These are phyloP conservation scores for Chloroceryle amazona DNA, from an alignment of 2,797 vertebrate species.

Conservation along the genomic window DNA sequence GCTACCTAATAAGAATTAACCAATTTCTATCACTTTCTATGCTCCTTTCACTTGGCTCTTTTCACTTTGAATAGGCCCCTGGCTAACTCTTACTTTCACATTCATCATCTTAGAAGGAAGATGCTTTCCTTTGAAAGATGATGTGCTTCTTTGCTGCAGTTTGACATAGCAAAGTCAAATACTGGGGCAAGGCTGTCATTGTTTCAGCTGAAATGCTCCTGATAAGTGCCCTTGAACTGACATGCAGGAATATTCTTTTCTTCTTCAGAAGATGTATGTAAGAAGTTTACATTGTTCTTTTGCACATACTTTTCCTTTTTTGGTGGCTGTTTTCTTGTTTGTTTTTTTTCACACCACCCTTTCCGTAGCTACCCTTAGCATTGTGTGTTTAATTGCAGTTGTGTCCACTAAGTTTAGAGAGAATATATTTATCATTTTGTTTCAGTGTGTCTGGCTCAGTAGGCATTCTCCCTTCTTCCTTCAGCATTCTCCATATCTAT, in stretches of 20 bases:
- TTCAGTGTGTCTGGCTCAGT: neutral
- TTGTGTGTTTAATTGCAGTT: neutral
- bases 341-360: neutral
- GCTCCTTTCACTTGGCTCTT: neutral
- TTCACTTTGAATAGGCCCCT: neutral
- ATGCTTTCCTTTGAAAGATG: neutral
- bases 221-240: neutral
- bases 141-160: neutral
- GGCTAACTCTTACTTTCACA: neutral
- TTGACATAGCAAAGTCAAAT: neutral
- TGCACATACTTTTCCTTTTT: neutral
- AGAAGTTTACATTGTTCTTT: neutral
- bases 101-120: neutral
- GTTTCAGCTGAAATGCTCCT: neutral
- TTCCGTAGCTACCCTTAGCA: neutral
- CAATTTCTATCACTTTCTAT: neutral
- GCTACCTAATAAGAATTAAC: neutral
- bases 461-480: neutral
- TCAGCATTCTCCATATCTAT: neutral
- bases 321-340: no score
- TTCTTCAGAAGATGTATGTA: neutral
- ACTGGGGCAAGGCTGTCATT: neutral
- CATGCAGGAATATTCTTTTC: neutral
- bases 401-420: neutral
- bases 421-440: neutral